Base-by-base conservation (phyloP, 2,888 invertebrate species). In the Folsomia manolachei region DNA sequence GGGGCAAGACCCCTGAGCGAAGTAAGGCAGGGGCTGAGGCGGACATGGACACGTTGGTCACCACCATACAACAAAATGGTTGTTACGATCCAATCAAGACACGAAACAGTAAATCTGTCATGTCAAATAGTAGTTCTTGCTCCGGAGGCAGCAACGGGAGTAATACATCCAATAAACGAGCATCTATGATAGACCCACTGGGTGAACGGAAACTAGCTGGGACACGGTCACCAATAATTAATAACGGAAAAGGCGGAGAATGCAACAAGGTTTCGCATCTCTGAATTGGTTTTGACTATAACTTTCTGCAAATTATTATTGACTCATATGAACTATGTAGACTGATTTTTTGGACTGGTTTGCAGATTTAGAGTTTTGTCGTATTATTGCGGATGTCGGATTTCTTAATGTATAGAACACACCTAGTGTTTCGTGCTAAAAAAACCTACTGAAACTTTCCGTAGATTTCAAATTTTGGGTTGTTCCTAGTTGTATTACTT, bases 1-100 rank as follows among this genome's bases (percentile, higher is more conserved):
- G 64, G 4, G 67, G 69, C 2, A 75, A 75, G 67, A 74, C 72
- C 26, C 71, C 74, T 0, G 75, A 74, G 21, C 71, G 72, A 1
- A 64, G 39, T 2, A 27, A 75, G 23, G 77, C 75, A 61, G 71
- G 72, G 0, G 73, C 75, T 21, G 27, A 67, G 2, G 70, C 73
- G 14, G 76, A 75, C 51, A 75, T 77, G 73, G 75, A 75, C 27
- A 63, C 75, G 1, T 56, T 77, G 60, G 71, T 25, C 74, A 74
- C 65, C 69, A 24, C 14, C 64, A 27, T 18, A 39, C 39, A 39
- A 39, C 39, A 39, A 39, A 39, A 4, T 14, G 39, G 7, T 2
- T 64, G 18, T 25, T 67, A 56, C 25, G 67, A 67, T 9, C 18
- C 67, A 26, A 2, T 56, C 9, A 72, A 71, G 39, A 69, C 63